Evolutionary conservation across 2,888 invertebrate genomes (phyloP), one percentile per base, ranked within the genome.

Genomic region (Cheilosia soror): DNA sequence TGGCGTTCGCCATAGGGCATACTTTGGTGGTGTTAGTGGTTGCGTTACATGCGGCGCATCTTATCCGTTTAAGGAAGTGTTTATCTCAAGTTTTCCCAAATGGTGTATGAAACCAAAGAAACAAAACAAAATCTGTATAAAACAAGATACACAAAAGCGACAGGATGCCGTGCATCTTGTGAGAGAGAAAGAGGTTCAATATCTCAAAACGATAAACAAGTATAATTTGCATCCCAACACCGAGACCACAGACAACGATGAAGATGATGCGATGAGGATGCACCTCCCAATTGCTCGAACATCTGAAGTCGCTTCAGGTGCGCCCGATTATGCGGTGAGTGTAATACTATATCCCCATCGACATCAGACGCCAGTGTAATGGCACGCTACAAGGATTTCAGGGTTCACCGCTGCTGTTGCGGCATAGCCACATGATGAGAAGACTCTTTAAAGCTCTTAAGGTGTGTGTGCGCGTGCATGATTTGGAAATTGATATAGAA

Each of bases 171-270:
- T 57, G 49, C 20, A 55, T 51, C 63, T 75, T 58, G 40, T 58
- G 40, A 40, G 40, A 15, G 15, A 6, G 47, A 47, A 44, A 20
- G 47, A 47, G 15, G 15, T 79, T 76, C 84, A 84, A 79, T 79
- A 84, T 79, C 63, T 69, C 44, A 58, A 69, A 76, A 84, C 75
- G 69, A 84, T 80, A 80, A 84, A 84, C 80, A 84, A 84, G 65
- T 60, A 37, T 37, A 65, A 84, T 84, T 80, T 80, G 53, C 84
- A 71, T 80, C 71, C 42, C 42, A 37, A 7, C 51, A 66, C 58
- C 42, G 42, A 47, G 47, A 37, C 53, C 44, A 20, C 33, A 57
- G 9, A 13, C 27, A 9, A 40, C 55, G 40, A 42, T 40, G 55
- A 60, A 51, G 53, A 62, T 37, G 57, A 31, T 47, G 15, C 57